Evolutionary conservation across 2,888 invertebrate species (phyloP), one percentile per base, ranked within the genome.

Genomic region (Allophyes oxyacanthae): DNA sequence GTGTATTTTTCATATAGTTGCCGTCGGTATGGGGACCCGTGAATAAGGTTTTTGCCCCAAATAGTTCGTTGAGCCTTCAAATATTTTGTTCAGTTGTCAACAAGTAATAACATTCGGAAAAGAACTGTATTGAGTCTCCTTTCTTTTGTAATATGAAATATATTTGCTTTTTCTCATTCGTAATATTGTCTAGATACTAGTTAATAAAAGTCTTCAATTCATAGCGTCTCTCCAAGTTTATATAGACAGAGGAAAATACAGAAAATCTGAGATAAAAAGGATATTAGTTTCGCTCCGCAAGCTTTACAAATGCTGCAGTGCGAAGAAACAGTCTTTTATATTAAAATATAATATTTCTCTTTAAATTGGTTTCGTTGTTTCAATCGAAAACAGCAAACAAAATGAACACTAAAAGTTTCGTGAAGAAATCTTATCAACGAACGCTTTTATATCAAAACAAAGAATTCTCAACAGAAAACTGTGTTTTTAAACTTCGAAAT

Each of bases 401-500:
- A 74, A 69, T 53, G 61, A 74, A 51, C 48, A 77, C 59, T 58
- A 57, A 43, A 73, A 76, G 40, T 53, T 57, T 40, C 15, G 37
- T 11, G 33, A 78, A 75, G 68, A 68, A 68, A 77, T 72, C 59
- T 63, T 75, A 77, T 65, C 65, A 75, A 61, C 64, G 60, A 64
- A 62, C 15, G 54, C 58, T 75, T 64, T 77, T 49, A 67, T 65
- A 62, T 56, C 46, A 72, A 72, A 72, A 75, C 61, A 65, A 75
- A 72, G 62, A 68, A 63, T 61, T 68, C 55, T 58, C 44, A 20
- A 52, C 44, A 48, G 9, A 28, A 34, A 51, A 42, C 38, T 58
- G 48, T 61, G 66, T 84, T 82, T 71, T 53, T 51, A 56, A 68
- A 78, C 51, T 78, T 75, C 14, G 54, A 45, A 69, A 78, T 75